Percentiles rank a stretch among this genome's conserved stretches.
Evolutionary conservation across 2,113 vertebrate species (phyloP).

Genomic region (Indri indri): DNA sequence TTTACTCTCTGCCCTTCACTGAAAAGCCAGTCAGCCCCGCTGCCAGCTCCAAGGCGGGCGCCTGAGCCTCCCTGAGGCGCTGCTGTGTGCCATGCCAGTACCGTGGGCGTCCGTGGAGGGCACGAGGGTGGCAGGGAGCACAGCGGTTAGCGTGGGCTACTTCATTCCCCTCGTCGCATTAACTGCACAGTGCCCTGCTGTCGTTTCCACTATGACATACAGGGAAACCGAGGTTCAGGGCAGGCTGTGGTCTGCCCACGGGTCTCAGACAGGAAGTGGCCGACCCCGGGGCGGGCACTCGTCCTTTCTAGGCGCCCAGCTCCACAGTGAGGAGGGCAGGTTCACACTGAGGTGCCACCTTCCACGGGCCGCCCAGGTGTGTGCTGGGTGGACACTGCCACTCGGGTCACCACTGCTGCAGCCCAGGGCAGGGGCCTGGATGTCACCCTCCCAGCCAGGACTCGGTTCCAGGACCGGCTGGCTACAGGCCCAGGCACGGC

Average conservation of each 20-base stretch:
- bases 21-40: not conserved
- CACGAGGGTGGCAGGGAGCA: not conserved
- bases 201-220: not conserved
- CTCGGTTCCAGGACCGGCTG: fast-evolving
- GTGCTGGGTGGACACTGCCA: not conserved
- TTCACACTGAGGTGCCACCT: not conserved
- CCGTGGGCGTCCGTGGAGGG: not conserved
- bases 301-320: not conserved
- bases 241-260: not conserved
- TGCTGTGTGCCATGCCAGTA: fast-evolving
- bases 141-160: fast-evolving
- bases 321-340: not conserved
- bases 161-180: not conserved
- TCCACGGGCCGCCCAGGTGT: not conserved
- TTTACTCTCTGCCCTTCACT: not conserved
- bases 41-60: not conserved
- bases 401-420: not conserved
- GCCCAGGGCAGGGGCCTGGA: not conserved
- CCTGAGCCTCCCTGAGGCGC: too few species aligned
- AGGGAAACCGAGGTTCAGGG: not conserved
- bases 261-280: not conserved
- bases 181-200: not conserved
- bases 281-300: fast-evolving
- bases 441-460: too few species aligned
- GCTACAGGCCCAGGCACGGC: not conserved